These are phyloP conservation scores for Caenorhabditis sp. DNA, from an alignment of 2,888 invertebrate species.

Conservation along the genomic window DNA sequence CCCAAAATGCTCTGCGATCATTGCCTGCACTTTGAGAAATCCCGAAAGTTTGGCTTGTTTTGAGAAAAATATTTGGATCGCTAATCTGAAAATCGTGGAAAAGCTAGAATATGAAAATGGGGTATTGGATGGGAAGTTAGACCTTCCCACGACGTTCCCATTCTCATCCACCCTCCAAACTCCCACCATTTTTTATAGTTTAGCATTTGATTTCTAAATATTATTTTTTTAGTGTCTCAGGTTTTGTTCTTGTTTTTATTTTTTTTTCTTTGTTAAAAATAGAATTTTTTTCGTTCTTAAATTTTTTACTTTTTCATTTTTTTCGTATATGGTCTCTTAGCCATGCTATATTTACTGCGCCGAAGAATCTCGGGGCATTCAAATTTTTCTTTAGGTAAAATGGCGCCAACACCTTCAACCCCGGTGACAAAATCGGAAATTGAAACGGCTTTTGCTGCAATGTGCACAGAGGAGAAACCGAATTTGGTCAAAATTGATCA, in stretches of 20 bases:
- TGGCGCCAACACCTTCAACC: conserved; percentile 35
- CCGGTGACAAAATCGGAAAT: conserved; percentile 47
- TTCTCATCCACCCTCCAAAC: conserved; percentile 44
- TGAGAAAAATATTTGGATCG: conserved; percentile 9
- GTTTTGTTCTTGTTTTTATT: not conserved
- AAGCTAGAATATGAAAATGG: conserved; percentile 23
- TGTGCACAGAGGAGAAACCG: conserved; percentile 44
- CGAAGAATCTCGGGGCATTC: too few species aligned
- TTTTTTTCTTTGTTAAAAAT: not conserved
- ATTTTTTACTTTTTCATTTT: too few species aligned
- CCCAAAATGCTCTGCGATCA: conserved; percentile 28
- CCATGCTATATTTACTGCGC: too few species aligned
- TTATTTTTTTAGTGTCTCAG: not conserved
- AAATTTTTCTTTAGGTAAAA: too few species aligned
- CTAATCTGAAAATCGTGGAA: not conserved
- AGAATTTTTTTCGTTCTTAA: not conserved
- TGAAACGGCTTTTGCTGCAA: conserved; percentile 47
- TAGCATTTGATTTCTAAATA: not conserved
- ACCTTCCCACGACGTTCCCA: conserved; percentile 30
- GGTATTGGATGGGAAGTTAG: not conserved
- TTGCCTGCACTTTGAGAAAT: conserved; percentile 55
- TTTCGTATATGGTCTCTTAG: too few species aligned
- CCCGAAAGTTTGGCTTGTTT: conserved; percentile 40
- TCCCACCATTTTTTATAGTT: conserved; percentile 45
- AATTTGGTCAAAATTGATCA: conserved; percentile 46